These are phyloP conservation scores for Octodonta nipae DNA, from an alignment of 2,888 invertebrate genomes.

Conservation along the genomic window DNA sequence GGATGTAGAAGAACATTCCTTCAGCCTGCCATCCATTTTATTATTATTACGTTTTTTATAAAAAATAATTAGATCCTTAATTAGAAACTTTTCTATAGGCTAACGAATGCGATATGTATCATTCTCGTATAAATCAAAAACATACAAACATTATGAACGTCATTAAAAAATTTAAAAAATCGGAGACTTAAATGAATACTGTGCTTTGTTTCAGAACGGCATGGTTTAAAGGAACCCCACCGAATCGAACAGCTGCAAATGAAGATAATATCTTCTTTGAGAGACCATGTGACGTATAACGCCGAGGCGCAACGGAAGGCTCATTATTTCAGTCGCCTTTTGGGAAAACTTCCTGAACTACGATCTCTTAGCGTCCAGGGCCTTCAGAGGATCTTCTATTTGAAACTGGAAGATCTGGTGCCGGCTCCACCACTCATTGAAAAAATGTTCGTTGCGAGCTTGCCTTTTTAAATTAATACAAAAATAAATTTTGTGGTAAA, in stretches of 20 bases:
- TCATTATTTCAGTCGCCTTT: slow-evolving; percentile 84
- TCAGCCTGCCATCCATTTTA: too few relatives aligned
- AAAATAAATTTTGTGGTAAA: too few relatives aligned
- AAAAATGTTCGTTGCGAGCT: slow-evolving; percentile 87
- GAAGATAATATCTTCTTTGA: slow-evolving; percentile 88
- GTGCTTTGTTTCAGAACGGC: slow-evolving; percentile 64
- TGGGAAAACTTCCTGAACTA: slow-evolving; percentile 85
- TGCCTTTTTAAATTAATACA: slow-evolving; percentile 63
- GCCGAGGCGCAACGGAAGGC: slow-evolving; percentile 78
- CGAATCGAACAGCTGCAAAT: slow-evolving; percentile 90
- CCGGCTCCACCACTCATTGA: slow-evolving; percentile 87
- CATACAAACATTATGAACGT: too few relatives aligned
- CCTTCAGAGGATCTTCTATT: slow-evolving; percentile 83
- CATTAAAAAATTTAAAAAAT: not conserved
- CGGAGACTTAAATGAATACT: slow-evolving; percentile 4
- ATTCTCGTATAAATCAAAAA: too few relatives aligned
- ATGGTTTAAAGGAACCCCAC: slow-evolving; percentile 81
- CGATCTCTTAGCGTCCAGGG: slow-evolving; percentile 87
- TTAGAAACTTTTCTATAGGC: too few relatives aligned
- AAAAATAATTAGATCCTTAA: too few relatives aligned
- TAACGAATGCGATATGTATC: too few relatives aligned
- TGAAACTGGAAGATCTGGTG: slow-evolving; percentile 82
- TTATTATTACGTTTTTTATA: too few relatives aligned
- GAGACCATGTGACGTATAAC: slow-evolving; percentile 91
- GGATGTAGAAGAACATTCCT: too few relatives aligned